These are phyloP conservation scores for Myocastor coypus DNA, from an alignment of 2,113 vertebrate genomes.

Conservation along the genomic window DNA sequence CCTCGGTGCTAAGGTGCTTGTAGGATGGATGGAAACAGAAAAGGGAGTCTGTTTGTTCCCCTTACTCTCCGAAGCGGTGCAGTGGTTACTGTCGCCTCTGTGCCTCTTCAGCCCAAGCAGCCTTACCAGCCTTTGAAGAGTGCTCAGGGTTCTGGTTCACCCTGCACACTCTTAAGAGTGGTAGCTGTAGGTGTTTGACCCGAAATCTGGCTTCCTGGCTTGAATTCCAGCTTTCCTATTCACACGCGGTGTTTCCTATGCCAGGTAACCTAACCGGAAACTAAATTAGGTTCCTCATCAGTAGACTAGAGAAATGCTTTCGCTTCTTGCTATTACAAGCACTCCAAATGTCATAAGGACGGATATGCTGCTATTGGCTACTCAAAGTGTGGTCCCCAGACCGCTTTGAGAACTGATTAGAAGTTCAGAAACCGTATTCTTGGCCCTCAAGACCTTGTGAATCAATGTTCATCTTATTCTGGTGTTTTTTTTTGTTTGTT, in stretches of 20 bases:
- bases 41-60: neutral
- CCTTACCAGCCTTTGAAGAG: neutral
- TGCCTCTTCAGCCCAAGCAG: neutral
- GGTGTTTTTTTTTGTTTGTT: neutral
- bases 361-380: neutral
- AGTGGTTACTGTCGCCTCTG: neutral
- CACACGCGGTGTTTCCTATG: neutral
- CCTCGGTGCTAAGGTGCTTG: neutral
- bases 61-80: neutral
- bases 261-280: neutral
- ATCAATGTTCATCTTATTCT: neutral
- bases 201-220: neutral
- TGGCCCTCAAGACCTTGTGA: neutral
- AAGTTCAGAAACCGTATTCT: neutral
- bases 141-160: neutral
- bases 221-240: neutral
- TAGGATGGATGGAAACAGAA: neutral
- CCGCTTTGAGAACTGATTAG: neutral
- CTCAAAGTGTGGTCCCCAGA: neutral
- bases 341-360: neutral
- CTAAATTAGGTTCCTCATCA: neutral
- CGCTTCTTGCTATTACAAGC: neutral
- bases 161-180: neutral
- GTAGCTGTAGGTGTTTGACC: neutral
- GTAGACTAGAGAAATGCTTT: neutral